Conservation (phyloP, 2,113 vertebrate genomes). For the Dolichallabes microphthalmus region DNA sequence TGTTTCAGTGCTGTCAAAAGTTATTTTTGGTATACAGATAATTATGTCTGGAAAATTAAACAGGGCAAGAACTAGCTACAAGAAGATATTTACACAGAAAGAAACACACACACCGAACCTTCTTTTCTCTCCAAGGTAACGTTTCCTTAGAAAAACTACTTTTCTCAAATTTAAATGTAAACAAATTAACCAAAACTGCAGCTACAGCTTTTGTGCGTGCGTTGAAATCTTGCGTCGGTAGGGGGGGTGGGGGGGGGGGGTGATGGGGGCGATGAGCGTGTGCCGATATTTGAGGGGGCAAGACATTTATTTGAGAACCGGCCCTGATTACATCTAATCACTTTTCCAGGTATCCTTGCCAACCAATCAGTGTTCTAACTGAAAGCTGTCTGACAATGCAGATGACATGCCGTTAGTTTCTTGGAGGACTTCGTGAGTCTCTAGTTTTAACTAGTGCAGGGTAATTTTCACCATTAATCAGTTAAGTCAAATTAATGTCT, state of each 20-base stretch:
- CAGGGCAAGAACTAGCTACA: neutral
- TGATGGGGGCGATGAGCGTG: too few relatives aligned
- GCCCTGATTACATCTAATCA: neutral
- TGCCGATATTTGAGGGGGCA: too few relatives aligned
- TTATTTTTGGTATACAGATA: neutral
- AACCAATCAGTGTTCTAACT: too few relatives aligned
- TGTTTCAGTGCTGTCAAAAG: neutral
- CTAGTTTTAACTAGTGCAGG: too few relatives aligned
- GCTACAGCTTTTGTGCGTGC: neutral
- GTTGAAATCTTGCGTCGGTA: too few relatives aligned
- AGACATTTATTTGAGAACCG: too few relatives aligned
- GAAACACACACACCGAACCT: neutral
- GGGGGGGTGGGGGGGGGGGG: too few relatives aligned
- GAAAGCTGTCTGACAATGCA: neutral
- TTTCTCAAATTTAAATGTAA: neutral
- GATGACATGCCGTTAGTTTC: neutral
- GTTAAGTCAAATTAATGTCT: too few relatives aligned
- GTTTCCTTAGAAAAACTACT: neutral
- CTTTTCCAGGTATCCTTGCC: neutral
- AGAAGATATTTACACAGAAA: neutral
- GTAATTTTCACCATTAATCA: too few relatives aligned
- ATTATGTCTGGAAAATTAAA: neutral
- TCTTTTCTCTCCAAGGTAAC: neutral
- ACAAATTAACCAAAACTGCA: neutral
- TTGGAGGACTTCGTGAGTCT: neutral